Conservation (phyloP, 2,888 invertebrate genomes). For the Deroplatys truncata region DNA sequence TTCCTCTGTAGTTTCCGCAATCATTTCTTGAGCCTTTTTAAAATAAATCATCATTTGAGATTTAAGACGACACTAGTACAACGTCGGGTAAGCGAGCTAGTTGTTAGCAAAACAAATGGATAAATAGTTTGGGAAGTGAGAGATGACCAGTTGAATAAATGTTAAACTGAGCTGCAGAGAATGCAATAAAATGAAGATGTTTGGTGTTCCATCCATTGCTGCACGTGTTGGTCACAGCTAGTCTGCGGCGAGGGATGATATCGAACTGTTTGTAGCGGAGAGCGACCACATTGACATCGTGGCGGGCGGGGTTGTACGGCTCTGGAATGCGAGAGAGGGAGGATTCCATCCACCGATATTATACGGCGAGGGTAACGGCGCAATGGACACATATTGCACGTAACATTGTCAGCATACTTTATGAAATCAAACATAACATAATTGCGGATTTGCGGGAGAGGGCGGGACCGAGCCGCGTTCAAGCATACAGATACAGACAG, state of each 20-base stretch:
- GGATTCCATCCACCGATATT: slow-evolving; percentile 14
- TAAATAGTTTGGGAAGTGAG: too few species aligned
- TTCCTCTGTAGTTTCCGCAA: too few species aligned
- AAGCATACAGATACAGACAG: background rate
- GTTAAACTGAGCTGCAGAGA: background rate
- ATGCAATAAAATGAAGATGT: background rate
- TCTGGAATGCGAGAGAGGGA: slow-evolving; percentile 6
- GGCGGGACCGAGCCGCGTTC: background rate
- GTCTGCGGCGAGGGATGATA: background rate
- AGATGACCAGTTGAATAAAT: too few species aligned
- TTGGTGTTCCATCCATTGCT: background rate
- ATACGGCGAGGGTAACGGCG: background rate
- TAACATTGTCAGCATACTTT: slow-evolving; percentile 27
- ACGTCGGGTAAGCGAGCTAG: too few species aligned
- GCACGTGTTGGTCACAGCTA: background rate
- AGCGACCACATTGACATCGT: slow-evolving; percentile 15
- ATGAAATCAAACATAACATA: slow-evolving; percentile 26
- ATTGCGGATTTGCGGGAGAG: slow-evolving; percentile 21
- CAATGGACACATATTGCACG: slow-evolving; percentile 10
- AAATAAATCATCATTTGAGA: too few species aligned
- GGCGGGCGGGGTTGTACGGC: background rate
- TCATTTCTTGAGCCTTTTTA: too few species aligned
- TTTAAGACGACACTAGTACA: too few species aligned
- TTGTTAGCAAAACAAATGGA: too few species aligned
- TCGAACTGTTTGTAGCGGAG: background rate